Evolutionary conservation across 2,113 vertebrate species (phyloP).

Genomic region (Thamnophis sirtalis): DNA sequence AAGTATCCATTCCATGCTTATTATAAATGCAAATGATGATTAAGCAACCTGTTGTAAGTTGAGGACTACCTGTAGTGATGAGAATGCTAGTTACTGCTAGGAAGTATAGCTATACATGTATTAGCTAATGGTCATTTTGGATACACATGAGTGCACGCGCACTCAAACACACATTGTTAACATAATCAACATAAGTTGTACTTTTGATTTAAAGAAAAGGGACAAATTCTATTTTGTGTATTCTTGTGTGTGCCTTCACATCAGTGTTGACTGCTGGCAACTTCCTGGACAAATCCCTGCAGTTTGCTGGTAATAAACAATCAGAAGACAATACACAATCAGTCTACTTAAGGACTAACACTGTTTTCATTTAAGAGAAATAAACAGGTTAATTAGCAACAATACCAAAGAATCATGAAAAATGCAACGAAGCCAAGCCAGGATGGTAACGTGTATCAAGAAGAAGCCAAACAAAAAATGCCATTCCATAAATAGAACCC

Average conservation of each 20-base stretch:
- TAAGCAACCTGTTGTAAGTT: neutral
- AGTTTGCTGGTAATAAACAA: neutral
- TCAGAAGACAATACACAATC: neutral
- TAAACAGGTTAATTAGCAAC: neutral
- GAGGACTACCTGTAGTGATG: neutral
- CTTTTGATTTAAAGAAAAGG: neutral
- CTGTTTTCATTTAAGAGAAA: neutral
- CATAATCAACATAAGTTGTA: neutral
- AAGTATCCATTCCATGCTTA: neutral
- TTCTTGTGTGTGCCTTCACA: neutral
- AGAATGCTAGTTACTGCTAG: neutral
- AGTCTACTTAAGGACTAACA: neutral
- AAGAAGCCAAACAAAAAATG: neutral
- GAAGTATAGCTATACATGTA: neutral
- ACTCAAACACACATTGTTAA: neutral
- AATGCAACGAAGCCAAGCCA: neutral
- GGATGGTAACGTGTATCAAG: neutral
- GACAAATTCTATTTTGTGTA: neutral
- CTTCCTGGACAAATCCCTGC: neutral
- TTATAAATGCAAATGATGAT: neutral
- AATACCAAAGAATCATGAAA: neutral
- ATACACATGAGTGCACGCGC: fast-evolving
- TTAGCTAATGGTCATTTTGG: neutral
- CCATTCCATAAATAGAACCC: neutral
- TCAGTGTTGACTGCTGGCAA: neutral